A percentile compares a stretch with the other conserved stretches of the same genome.
Evolutionary conservation across 2,888 invertebrate species (phyloP).

Genomic region (Arctia plantaginis): DNA sequence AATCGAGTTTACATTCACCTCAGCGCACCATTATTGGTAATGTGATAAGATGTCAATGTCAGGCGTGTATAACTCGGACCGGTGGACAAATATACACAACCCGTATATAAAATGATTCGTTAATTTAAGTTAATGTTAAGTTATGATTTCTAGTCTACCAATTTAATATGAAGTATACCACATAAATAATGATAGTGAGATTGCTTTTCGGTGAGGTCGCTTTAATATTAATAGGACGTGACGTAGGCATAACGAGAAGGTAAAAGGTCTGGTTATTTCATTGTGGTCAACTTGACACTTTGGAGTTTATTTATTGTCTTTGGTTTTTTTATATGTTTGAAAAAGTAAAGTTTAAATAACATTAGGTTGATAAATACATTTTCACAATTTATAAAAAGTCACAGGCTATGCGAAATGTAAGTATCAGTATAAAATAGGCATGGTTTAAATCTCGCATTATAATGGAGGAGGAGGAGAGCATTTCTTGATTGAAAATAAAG

Average conservation of each 20-base stretch:
- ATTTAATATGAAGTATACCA: neutral
- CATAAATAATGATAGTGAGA: conserved; percentile 1
- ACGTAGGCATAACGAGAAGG: neutral
- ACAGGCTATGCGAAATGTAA: neutral
- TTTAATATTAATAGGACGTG: neutral
- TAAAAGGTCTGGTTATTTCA: neutral
- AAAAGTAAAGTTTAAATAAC: too few relatives aligned
- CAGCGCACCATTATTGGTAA: conserved; percentile 68
- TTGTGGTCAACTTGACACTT: neutral
- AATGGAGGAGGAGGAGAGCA: neutral
- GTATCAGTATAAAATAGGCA: neutral
- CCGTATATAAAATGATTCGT: conserved; percentile 21
- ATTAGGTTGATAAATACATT: too few relatives aligned
- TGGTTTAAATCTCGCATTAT: neutral
- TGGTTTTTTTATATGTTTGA: neutral
- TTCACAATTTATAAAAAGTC: too few relatives aligned
- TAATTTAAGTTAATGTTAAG: conserved; percentile 7
- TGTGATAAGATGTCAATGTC: conserved; percentile 73
- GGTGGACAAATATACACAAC: conserved; percentile 39
- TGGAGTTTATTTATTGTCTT: neutral
- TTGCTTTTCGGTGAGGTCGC: conserved; percentile 6
- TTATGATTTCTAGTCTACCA: neutral
- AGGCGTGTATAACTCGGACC: conserved; percentile 49
- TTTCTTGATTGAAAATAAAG: neutral
- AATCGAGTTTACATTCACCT: conserved; percentile 77